Conservation (phyloP, 2,797 vertebrate species). For the Catamblyrhynchus diadema region DNA sequence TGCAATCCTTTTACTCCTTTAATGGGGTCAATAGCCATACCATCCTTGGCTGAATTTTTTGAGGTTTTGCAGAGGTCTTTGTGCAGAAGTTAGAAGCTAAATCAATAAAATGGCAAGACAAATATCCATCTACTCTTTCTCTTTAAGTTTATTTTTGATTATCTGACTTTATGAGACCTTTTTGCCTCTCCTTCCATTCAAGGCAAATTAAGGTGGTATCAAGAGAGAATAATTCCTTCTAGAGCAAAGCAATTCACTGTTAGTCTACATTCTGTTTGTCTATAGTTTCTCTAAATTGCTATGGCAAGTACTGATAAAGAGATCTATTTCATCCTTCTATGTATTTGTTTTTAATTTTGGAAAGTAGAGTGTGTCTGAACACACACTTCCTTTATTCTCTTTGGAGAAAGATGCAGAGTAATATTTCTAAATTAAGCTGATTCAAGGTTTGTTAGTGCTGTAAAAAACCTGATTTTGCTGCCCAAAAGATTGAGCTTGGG, state of each 20-base stretch:
- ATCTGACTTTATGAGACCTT: neutral
- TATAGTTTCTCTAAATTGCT: neutral
- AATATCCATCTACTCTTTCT: neutral
- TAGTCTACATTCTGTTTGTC: neutral
- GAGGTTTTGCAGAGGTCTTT: neutral
- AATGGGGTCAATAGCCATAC: neutral
- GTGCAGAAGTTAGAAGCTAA: neutral
- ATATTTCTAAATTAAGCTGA: neutral
- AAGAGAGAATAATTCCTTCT: neutral
- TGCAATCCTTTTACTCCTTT: neutral
- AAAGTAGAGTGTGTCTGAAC: neutral
- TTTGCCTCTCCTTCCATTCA: neutral
- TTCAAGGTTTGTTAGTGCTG: neutral
- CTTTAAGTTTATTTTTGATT: neutral
- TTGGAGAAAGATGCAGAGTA: neutral
- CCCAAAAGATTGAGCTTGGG: neutral
- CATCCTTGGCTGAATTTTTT: neutral
- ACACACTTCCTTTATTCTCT: neutral
- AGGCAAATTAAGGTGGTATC: neutral
- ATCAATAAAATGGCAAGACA: neutral
- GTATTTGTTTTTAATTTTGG: neutral
- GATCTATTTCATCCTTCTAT: neutral
- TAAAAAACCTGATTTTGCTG: neutral
- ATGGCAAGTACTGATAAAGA: neutral
- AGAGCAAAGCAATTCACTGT: neutral